Conservation (phyloP, 2,888 invertebrate species). For the Melikaiella ostensackeni region DNA sequence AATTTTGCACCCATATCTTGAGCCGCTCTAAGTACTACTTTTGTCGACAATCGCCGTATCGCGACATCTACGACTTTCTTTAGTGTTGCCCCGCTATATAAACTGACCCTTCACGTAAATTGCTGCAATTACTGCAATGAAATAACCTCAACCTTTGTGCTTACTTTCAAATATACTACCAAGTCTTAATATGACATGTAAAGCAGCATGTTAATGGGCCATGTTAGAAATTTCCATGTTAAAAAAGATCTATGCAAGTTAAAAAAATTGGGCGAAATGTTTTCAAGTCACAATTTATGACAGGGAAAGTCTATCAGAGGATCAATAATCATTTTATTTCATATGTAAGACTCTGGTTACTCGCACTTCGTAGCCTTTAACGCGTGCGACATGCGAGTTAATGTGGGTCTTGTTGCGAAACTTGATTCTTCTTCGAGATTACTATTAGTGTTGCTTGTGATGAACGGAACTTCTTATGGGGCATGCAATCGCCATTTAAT, state of each 20-base stretch:
- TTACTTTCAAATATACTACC: not conserved
- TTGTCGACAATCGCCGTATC: constrained; percentile 28
- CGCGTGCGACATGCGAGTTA: constrained; percentile 3
- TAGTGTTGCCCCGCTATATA: constrained; percentile 23
- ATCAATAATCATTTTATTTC: not conserved
- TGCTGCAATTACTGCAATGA: constrained; percentile 20
- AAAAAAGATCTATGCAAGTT: no score
- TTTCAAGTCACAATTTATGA: not conserved
- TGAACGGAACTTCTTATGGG: constrained; percentile 9
- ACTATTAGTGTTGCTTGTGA: not conserved
- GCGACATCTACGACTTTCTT: constrained; percentile 33
- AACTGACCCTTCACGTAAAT: constrained; percentile 32
- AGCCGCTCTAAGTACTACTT: not conserved
- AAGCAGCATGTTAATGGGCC: not conserved
- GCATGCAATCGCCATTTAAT: constrained; percentile 17
- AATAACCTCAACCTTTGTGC: not conserved
- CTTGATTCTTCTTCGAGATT: constrained; percentile 5
- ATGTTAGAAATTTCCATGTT: no score
- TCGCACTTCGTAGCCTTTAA: not conserved
- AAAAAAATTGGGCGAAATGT: no score
- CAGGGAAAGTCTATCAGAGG: not conserved
- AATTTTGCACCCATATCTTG: constrained; percentile 5
- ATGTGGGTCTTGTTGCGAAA: constrained; percentile 3
- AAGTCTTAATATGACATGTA: not conserved
- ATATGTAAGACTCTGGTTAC: not conserved